These are phyloP conservation scores for Ectemnius continuus DNA, from an alignment of 2,888 invertebrate genomes.

Conservation along the genomic window DNA sequence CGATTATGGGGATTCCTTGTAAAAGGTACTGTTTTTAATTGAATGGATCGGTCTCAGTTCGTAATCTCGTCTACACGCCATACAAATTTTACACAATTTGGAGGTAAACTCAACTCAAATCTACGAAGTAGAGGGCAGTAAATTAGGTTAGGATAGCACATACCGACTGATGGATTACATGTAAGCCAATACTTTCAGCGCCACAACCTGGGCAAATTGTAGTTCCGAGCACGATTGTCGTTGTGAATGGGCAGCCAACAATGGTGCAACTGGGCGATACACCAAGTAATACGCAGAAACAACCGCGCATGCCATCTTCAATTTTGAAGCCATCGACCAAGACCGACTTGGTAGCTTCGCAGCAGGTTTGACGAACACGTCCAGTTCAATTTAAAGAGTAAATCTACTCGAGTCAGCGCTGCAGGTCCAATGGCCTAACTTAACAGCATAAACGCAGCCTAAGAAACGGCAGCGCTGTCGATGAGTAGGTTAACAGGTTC, in stretches of 20 bases:
- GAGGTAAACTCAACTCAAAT: too few species aligned
- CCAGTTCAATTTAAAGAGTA: conserved; percentile 49
- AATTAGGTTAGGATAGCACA: too few species aligned
- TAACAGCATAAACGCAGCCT: conserved; percentile 21
- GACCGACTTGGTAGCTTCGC: conserved; percentile 74
- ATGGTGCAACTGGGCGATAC: conserved; percentile 69
- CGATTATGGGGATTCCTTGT: too few species aligned
- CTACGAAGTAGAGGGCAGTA: too few species aligned
- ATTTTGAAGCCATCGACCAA: conserved; percentile 76
- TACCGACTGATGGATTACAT: too few species aligned
- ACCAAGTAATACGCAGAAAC: conserved; percentile 63
- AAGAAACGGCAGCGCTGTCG: conserved; percentile 7
- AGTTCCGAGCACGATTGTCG: conserved; percentile 78
- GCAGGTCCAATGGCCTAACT: conserved; percentile 22
- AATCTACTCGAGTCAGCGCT: conserved; percentile 29
- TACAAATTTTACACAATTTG: too few species aligned
- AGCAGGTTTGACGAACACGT: conserved; percentile 73
- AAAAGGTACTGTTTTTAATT: too few species aligned
- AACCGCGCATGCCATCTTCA: conserved; percentile 71
- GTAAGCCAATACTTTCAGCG: conserved; percentile 44
- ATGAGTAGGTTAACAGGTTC: too few species aligned
- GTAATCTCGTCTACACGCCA: too few species aligned
- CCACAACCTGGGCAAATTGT: conserved; percentile 77
- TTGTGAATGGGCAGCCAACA: conserved; percentile 78
- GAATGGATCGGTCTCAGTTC: too few species aligned